Percentiles rank a stretch among this genome's conserved stretches.
Evolutionary conservation across 2,113 vertebrate species (phyloP).

Genomic region (Camelus bactrianus): DNA sequence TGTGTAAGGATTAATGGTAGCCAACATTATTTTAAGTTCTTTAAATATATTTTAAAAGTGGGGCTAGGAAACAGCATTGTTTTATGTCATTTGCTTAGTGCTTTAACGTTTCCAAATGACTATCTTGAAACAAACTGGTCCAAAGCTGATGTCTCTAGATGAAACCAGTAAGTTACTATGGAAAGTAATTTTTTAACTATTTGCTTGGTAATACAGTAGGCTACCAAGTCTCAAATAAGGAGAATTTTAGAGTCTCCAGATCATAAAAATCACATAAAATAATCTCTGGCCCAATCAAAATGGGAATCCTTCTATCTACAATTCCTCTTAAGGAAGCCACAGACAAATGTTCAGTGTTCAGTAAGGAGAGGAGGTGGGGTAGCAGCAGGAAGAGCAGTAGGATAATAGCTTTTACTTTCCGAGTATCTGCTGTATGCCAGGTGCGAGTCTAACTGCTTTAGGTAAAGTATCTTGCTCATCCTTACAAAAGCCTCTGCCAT

Average conservation of each 20-base stretch:
- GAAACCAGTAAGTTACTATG: neutral
- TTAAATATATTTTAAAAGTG: neutral
- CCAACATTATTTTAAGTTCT: neutral
- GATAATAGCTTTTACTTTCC: neutral
- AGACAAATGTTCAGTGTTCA: neutral
- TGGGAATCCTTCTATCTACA: neutral
- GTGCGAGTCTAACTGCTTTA: neutral
- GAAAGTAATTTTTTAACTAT: neutral
- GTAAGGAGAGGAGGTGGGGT: too few species aligned
- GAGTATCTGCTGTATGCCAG: neutral
- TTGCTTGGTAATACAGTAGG: neutral
- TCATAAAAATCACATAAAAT: neutral
- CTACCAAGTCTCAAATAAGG: neutral
- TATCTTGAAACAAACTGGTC: neutral
- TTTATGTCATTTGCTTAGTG: neutral
- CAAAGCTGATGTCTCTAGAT: neutral
- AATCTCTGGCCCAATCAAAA: neutral
- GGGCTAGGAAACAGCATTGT: neutral
- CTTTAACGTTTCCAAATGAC: neutral
- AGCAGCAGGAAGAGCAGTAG: neutral
- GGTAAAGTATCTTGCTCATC: neutral
- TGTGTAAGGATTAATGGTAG: neutral
- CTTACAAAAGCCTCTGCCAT: neutral
- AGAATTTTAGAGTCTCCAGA: neutral
- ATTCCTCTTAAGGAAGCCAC: neutral